Base-by-base conservation (phyloP, 2,113 vertebrate species). In the Brachypteracias leptosomus region DNA sequence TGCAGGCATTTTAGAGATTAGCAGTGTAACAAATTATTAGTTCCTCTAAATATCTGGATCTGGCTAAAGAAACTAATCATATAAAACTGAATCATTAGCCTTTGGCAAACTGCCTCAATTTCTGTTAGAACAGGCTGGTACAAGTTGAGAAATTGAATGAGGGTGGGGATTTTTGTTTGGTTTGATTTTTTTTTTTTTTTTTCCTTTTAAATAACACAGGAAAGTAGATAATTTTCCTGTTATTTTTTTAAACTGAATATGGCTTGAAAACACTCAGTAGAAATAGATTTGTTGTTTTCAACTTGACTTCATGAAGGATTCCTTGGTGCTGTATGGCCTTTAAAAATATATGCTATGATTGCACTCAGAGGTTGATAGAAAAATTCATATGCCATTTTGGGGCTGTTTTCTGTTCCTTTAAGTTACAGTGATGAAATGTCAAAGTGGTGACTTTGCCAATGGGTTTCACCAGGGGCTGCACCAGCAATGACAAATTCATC, bases 31-130 rank as follows among this genome's bases (percentile, higher is more conserved):
- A 85, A 92, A 91, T 96, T 95, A 93, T 85, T 65, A 82, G 51
- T 67, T 91, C 61, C 67, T 81, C 42, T 88, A 80, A 79, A 75
- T 90, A 89, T 89, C 93, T 88, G 75, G 52, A 85, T 93, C 83
- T 89, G 73, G 59, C 74, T 91, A 90, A 94, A 87, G 73, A 93
- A 83, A 89, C 42, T 84, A 93, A 93, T 89, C 78, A 67, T 44
- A 93, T 79, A 67, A 86, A 85, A 91, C 38, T 24, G 80, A 93
- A 86, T 85, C 89, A 86, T 88, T 85, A 66, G 46, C 74, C 91
- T 65, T 59, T 88, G 94, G 94, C 90, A 95, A 91, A 79, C 44
- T 28, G 62, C 80, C 84, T 72, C 36, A 31, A 42, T 76, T 96
- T 89, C 72, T 91, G 57, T 25, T 81, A 87, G 83, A 90, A 92